These are phyloP conservation scores for Azemiops feae DNA, from an alignment of 2,113 vertebrate species.

Conservation along the genomic window DNA sequence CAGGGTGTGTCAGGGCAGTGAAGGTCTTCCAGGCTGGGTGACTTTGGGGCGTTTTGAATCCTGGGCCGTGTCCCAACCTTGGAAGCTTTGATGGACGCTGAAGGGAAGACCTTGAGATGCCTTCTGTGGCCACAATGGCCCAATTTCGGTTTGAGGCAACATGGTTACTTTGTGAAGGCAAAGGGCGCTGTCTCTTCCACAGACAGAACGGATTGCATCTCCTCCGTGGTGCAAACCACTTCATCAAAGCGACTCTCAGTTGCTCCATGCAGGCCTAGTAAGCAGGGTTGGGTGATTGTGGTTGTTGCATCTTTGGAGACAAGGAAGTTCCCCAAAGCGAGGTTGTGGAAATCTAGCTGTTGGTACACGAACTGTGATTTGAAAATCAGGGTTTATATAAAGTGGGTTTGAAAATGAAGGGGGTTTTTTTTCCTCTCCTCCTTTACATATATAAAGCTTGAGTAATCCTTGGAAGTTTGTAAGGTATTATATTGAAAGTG, in stretches of 20 bases:
- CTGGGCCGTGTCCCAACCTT: neutral
- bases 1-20: neutral
- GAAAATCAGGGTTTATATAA: neutral
- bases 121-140: neutral
- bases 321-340: neutral
- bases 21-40: neutral
- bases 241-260: neutral
- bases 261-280: neutral
- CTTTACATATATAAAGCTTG: neutral
- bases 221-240: neutral
- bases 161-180: neutral
- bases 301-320: neutral
- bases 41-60: neutral
- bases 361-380: neutral
- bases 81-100: neutral
- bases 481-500: neutral
- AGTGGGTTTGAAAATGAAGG: neutral
- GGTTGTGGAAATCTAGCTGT: neutral
- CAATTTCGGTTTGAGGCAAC: neutral
- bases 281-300: neutral
- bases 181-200: neutral
- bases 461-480: neutral
- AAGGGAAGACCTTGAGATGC: neutral
- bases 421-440: neutral
- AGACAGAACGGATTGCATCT: neutral